Percentiles rank a stretch among this genome's conserved stretches.
Evolutionary conservation across 1,140 invertebrate genomes (phyloP).

Genomic region (Diorhabda carinulata): DNA sequence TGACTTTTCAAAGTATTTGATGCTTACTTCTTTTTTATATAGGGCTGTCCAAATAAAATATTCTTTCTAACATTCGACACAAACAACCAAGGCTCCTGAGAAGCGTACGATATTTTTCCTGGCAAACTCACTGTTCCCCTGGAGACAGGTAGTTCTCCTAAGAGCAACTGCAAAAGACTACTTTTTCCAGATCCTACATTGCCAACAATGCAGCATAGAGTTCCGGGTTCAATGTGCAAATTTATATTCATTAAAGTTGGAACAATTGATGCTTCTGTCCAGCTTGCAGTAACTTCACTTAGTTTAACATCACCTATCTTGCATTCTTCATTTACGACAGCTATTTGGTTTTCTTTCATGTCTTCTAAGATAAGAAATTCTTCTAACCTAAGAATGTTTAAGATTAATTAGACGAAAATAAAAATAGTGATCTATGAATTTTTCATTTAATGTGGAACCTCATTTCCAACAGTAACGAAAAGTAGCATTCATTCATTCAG

Average conservation of each 20-base stretch:
- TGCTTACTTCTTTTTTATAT: slow-evolving; percentile 32
- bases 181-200: slow-evolving; percentile 71
- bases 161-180: slow-evolving; percentile 73
- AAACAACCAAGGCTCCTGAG: slow-evolving; percentile 61
- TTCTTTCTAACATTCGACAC: slow-evolving; percentile 54
- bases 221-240: slow-evolving; percentile 56
- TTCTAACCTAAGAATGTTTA: slow-evolving; percentile 46
- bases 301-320: slow-evolving; percentile 50
- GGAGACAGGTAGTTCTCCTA: slow-evolving; percentile 71
- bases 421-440: too few species aligned
- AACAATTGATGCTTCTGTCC: slow-evolving; percentile 55
- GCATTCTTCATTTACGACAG: slow-evolving; percentile 46
- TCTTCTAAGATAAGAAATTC: slow-evolving; percentile 49
- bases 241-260: slow-evolving; percentile 60
- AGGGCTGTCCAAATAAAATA: slow-evolving; percentile 59
- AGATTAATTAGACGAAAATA: not conserved
- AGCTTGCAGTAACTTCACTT: slow-evolving; percentile 56
- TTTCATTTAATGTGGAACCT: too few species aligned
- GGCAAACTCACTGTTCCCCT: slow-evolving; percentile 34
- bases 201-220: slow-evolving; percentile 69
- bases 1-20: not conserved
- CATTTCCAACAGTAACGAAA: too few species aligned
- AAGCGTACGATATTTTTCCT: slow-evolving; percentile 59
- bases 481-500: too few species aligned
- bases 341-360: slow-evolving; percentile 23